These are phyloP conservation scores for Thaleichthys pacificus DNA, from an alignment of 2,797 vertebrate genomes.

Conservation along the genomic window DNA sequence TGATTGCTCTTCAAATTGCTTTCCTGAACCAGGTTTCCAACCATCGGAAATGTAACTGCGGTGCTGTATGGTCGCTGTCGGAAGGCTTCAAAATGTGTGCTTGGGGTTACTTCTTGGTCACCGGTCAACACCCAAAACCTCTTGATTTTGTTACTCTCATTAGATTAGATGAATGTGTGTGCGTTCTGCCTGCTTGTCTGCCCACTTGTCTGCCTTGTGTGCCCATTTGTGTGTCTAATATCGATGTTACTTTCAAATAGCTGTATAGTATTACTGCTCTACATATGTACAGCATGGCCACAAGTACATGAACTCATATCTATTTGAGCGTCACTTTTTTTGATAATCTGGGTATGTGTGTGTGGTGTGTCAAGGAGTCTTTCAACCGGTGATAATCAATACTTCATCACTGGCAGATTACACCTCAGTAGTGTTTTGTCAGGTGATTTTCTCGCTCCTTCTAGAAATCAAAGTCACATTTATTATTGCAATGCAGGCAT, in stretches of 20 bases:
- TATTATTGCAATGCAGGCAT: conserved; percentile 30
- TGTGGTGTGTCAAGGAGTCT: conserved; percentile 1
- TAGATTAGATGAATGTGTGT: conserved; percentile 22
- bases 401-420: conserved; percentile 19
- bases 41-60: conserved; percentile 65
- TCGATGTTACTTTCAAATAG: neutral
- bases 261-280: no score
- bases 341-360: conserved; percentile 4
- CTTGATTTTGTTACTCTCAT: conserved; percentile 48
- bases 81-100: conserved; percentile 58
- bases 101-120: conserved; percentile 46
- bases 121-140: conserved; percentile 39
- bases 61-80: conserved; percentile 52
- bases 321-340: neutral
- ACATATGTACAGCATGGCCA: neutral
- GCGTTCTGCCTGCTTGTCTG: neutral
- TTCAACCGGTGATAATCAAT: conserved; percentile 23
- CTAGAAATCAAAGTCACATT: conserved; percentile 45
- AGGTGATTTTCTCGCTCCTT: conserved; percentile 30
- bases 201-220: conserved; percentile 2
- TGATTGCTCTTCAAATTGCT: conserved; percentile 77
- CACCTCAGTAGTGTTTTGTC: conserved; percentile 14
- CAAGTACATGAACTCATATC: neutral
- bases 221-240: conserved; percentile 5
- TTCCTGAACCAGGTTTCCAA: conserved; percentile 65